phyloP scores from a whole-genome alignment of 2,888 invertebrate species.

The Altica lythri region DNA sequence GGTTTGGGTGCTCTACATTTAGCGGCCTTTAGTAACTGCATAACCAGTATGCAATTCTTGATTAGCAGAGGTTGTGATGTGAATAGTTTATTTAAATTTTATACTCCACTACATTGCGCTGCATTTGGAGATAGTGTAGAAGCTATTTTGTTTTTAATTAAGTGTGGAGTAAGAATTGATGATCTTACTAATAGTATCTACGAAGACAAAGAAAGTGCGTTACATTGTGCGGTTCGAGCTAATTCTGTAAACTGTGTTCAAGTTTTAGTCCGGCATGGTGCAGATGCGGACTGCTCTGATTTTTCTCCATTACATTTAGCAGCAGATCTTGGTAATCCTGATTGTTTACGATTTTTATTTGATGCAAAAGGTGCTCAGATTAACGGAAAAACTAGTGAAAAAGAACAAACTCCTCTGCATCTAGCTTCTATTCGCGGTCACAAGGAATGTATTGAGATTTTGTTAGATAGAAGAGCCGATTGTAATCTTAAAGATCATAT shows the following conservation, averaged over 20 bases:
- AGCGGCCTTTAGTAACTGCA: constrained; percentile 76
- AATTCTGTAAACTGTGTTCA: constrained; percentile 77
- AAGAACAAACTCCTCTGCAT: constrained; percentile 79
- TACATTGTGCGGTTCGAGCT: constrained; percentile 86
- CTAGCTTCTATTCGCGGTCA: constrained; percentile 87
- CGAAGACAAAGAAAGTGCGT: constrained; percentile 72
- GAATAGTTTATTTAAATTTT: constrained; percentile 70
- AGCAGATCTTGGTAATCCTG: constrained; percentile 76
- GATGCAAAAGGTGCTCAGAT: constrained; percentile 73
- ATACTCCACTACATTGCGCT: constrained; percentile 85
- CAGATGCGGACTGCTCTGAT: constrained; percentile 77
- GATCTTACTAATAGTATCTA: constrained; percentile 65
- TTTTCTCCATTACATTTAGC: constrained; percentile 82
- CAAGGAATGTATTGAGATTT: constrained; percentile 75
- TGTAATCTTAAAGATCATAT: constrained; percentile 75
- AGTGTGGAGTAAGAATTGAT: constrained; percentile 68
- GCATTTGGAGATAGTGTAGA: constrained; percentile 85
- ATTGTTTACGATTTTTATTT: constrained; percentile 71
- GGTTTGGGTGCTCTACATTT: constrained; percentile 78
- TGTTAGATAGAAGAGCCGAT: constrained; percentile 76
- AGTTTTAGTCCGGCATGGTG: constrained; percentile 74
- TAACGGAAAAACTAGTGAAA: constrained; percentile 71
- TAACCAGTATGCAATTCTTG: constrained; percentile 70
- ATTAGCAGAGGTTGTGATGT: constrained; percentile 71
- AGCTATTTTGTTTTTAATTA: constrained; percentile 76